Conservation (phyloP, 2,888 invertebrate species). For the Drosophila maculinotata region DNA sequence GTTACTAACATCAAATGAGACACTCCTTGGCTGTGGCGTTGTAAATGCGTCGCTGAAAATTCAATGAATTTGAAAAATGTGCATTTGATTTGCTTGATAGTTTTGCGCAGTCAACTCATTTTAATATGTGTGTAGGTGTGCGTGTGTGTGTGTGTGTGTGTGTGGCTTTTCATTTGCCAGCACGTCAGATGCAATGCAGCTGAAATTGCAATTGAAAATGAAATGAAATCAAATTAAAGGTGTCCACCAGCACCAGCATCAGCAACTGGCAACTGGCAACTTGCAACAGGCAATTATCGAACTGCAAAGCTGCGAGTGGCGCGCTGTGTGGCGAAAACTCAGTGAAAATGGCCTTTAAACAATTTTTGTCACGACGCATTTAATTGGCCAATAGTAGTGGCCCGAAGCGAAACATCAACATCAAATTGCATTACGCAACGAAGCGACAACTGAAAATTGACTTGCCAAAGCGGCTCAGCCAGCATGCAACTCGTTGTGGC, state of each 20-base stretch:
- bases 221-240: conserved; percentile 77
- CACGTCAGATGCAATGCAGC: conserved; percentile 78
- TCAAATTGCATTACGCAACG: conserved; percentile 53
- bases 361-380: conserved; percentile 53
- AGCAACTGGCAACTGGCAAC: conserved; percentile 19
- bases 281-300: conserved; percentile 62
- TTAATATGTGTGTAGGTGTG: conserved; percentile 16
- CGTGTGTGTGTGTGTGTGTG: conserved; percentile 17
- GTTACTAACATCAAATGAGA: conserved; percentile 45
- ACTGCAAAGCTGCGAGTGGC: conserved; percentile 6
- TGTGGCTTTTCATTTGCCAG: conserved; percentile 58
- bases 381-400: conserved; percentile 45
- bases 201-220: conserved; percentile 70
- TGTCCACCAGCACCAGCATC: conserved; percentile 58
- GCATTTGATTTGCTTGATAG: conserved; percentile 78
- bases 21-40: conserved; percentile 15
- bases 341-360: conserved; percentile 31
- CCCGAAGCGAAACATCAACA: conserved; percentile 19
- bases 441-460: conserved; percentile 54
- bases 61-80: conserved; percentile 79
- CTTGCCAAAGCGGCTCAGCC: conserved; percentile 20
- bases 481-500: conserved; percentile 27
- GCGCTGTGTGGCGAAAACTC: conserved; percentile 8
- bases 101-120: conserved; percentile 42
- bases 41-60: conserved; percentile 62